Evolutionary conservation across 2,797 vertebrate species (phyloP), one percentile per base, ranked within the genome.

Genomic region (Scyliorhinus canicula): DNA sequence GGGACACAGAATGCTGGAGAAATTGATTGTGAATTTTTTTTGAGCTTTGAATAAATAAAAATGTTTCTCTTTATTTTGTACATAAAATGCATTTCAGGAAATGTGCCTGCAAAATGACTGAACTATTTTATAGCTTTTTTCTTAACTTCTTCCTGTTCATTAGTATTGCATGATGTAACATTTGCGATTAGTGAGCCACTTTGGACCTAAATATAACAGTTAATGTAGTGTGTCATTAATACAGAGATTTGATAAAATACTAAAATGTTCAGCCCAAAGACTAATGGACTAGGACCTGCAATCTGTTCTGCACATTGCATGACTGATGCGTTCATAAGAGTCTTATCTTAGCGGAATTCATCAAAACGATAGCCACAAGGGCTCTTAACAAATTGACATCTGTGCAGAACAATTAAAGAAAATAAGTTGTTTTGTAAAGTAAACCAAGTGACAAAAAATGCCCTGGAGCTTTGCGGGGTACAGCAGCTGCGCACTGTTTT

Each of bases 301-400:
- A 82, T 96, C 69, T 96, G 50, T 96, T 95, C 96, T 94, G 95
- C 95, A 0, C 95, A 69, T 95, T 95, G 95, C 95, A 96, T 95
- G 95, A 74, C 74, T 96, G 95, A 96, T 96, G 86, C 95, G 95
- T 95, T 93, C 63, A 95, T 93, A 95, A 93, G 2, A 91, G 95
- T 95, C 63, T 96, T 96, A 96, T 96, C 95, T 96, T 96, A 95
- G 96, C 96, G 96, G 95, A 65, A 95, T 96, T 96, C 96, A 95
- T 97, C 95, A 84, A 50, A 95, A 28, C 86, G 79, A 91, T 96
- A 96, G 96, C 95, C 95, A 96, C 95, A 95, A 96, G 95, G 96
- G 93, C 95, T 95, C 24, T 94, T 6, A 69, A 52, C 95, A 65
- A 95, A 95, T 95, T 93, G 60, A 95, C 96, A 96, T 95, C 95